These are phyloP conservation scores for Porites australiensis DNA, from an alignment of 64 coral and sea anemone genomes.

Conservation along the genomic window DNA sequence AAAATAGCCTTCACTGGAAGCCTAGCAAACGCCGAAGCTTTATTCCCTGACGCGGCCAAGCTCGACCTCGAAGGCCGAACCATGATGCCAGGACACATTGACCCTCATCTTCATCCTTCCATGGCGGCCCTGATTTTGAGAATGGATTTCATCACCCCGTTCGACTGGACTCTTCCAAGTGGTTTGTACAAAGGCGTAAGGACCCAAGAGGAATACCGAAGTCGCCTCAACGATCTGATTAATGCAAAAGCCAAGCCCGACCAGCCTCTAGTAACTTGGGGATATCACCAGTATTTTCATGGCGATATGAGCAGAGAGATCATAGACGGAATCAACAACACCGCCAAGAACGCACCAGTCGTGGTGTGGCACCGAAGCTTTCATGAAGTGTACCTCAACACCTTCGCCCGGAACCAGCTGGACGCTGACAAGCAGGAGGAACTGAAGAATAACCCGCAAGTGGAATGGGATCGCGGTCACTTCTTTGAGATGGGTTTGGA, in stretches of 20 bases:
- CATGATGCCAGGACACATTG: constrained; percentile 54
- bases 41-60: neutral
- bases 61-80: constrained; percentile 14
- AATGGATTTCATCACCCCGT: constrained; percentile 43
- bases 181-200: neutral
- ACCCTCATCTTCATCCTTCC: constrained; percentile 53
- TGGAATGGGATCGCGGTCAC: constrained; percentile 14
- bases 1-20: constrained; percentile 55
- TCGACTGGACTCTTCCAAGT: constrained; percentile 41
- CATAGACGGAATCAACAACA: neutral
- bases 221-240: neutral
- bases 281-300: constrained; percentile 37
- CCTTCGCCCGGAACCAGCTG: neutral
- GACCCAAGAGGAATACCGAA: neutral
- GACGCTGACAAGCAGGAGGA: neutral
- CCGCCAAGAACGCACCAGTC: neutral
- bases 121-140: constrained; percentile 18
- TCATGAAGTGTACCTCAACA: constrained; percentile 32
- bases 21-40: neutral
- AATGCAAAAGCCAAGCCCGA: neutral
- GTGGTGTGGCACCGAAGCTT: constrained; percentile 41
- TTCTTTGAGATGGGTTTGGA: constrained; percentile 36
- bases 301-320: constrained; percentile 4
- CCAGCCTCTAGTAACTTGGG: constrained; percentile 27
- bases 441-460: constrained; percentile 13